Evolutionary conservation across 1,140 invertebrate genomes (phyloP), one percentile per base, ranked within the genome.

Genomic region (Centruroides vittatus): DNA sequence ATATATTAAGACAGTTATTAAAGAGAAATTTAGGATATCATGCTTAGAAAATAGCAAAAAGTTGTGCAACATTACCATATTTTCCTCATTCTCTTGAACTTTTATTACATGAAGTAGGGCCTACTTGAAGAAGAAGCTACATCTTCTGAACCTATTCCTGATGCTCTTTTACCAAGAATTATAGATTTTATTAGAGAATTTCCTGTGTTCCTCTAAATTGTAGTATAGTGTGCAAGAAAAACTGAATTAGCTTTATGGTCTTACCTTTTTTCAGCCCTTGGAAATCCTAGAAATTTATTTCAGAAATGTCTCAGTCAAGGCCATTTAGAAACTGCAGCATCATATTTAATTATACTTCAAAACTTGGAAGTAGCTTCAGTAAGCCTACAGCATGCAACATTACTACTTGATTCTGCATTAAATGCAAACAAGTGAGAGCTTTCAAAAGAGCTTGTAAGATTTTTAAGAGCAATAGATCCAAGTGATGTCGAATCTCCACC

Each of bases 191-290:
- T 99, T 63, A 85, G 91, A 68, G 95, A 98, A 75, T 99, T 99
- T 77, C 94, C 96, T 1, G 93, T 98, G 35, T 96, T 92, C 74
- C 78, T 95, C 61, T 76, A 90, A 78, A 98, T 95, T 9, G 88
- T 99, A 60, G 95, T 97, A 1, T 93, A 98, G 71, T 99, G 96
- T 76, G 95, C 96, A 0, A 79, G 97, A 55, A 99, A 99, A 78
- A 98, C 96, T 0, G 97, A 99, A 78, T 90, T 99, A 57, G 96
- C 97, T 5, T 78, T 99, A 1, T 99, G 97, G 96, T 91, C 92
- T 13, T 93, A 98, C 76, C 78, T 99, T 23, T 99, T 99, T 75
- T 86, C 90, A 1, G 91, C 89, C 49, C 93, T 93, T 47, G 95
- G 94, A 23, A 91, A 95, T 73, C 95, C 96, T 0, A 93, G 92